Evolutionary conservation across 2,888 invertebrate species (phyloP).

Genomic region (Pasiphila rectangulata): DNA sequence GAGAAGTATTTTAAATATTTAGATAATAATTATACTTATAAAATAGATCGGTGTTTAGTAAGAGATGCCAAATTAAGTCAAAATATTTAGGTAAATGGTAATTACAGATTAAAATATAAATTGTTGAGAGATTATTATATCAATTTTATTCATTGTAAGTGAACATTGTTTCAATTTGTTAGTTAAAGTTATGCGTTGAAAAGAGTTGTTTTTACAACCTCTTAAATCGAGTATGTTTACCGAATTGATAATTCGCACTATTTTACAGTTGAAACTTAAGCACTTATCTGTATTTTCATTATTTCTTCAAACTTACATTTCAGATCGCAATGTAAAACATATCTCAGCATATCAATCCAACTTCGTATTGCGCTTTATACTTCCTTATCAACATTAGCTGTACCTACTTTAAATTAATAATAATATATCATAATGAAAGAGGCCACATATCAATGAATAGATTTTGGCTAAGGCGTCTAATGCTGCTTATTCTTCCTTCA

Average conservation of each 20-base stretch:
- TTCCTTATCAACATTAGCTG: conserved; percentile 61
- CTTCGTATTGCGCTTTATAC: conserved; percentile 55
- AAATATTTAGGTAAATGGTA: conserved; percentile 82
- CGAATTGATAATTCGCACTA: conserved; percentile 31
- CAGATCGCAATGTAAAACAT: conserved; percentile 46
- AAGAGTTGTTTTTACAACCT: conserved; percentile 62
- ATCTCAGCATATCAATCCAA: conserved; percentile 67
- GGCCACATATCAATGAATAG: conserved; percentile 73
- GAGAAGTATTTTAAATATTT: conserved; percentile 81
- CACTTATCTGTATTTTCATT: conserved; percentile 23
- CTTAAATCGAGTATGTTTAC: conserved; percentile 32
- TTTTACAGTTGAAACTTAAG: conserved; percentile 30
- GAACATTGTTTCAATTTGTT: conserved; percentile 80
- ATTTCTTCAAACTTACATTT: conserved; percentile 21
- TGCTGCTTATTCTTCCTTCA: conserved; percentile 34
- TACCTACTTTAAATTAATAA: conserved; percentile 42
- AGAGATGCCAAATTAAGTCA: conserved; percentile 86
- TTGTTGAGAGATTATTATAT: conserved; percentile 80
- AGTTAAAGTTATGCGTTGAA: conserved; percentile 79
- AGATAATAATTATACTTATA: conserved; percentile 72
- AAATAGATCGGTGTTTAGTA: conserved; percentile 79
- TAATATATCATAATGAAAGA: conserved; percentile 53
- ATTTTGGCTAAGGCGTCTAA: conserved; percentile 62
- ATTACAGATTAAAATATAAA: conserved; percentile 61
- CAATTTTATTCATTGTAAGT: conserved; percentile 80